These are phyloP conservation scores for Microplitis manilae DNA, from an alignment of 2,888 invertebrate genomes.

Conservation along the genomic window DNA sequence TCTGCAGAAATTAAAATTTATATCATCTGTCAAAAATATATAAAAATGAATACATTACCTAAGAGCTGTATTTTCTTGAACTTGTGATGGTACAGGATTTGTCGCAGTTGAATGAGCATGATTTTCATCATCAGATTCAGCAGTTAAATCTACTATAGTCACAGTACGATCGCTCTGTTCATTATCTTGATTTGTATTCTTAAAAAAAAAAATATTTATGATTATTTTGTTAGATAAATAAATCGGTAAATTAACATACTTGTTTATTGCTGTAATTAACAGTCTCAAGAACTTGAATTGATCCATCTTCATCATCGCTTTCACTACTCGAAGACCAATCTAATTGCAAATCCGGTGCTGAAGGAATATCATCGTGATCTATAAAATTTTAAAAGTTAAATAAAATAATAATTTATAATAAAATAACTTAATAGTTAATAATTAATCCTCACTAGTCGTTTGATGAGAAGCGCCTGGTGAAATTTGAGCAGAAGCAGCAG, in stretches of 20 bases:
- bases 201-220: slow-evolving; percentile 28
- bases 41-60: slow-evolving; percentile 50
- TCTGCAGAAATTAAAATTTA: slow-evolving; percentile 39
- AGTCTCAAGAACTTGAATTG: slow-evolving; percentile 71
- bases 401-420: slow-evolving; percentile 4
- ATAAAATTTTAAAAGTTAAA: slow-evolving; percentile 25
- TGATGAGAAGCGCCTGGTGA: slow-evolving; percentile 56
- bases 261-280: slow-evolving; percentile 61
- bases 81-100: slow-evolving; percentile 51
- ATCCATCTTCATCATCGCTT: slow-evolving; percentile 76
- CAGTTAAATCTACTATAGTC: slow-evolving; percentile 75
- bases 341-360: slow-evolving; percentile 83
- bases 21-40: slow-evolving; percentile 4
- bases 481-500: slow-evolving; percentile 55
- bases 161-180: slow-evolving; percentile 71
- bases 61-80: slow-evolving; percentile 53
- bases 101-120: slow-evolving; percentile 45
- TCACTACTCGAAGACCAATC: slow-evolving; percentile 79
- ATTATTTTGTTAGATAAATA: neutral
- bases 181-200: slow-evolving; percentile 53
- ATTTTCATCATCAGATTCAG: slow-evolving; percentile 75
- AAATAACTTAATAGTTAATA: neutral
- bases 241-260: slow-evolving; percentile 45
- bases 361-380: slow-evolving; percentile 72
- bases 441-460: slow-evolving; percentile 54